Conservation (phyloP, 2,113 vertebrate species). For the Pogonocichla stellata region DNA sequence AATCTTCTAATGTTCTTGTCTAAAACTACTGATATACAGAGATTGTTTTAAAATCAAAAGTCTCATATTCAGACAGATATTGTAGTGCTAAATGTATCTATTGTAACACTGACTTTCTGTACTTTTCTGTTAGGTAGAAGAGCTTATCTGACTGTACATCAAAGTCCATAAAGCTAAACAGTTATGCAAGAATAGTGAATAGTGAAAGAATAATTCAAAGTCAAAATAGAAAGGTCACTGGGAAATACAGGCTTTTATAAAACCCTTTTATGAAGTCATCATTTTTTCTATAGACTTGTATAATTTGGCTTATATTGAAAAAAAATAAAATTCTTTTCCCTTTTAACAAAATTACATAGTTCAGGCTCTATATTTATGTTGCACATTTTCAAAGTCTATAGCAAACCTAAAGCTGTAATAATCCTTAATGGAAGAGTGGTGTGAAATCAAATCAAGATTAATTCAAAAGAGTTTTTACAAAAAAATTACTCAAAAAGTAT, state of each 20-base stretch:
- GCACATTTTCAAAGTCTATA: background rate
- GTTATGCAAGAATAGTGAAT: background rate
- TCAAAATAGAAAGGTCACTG: background rate
- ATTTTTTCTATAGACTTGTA: background rate
- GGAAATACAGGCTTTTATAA: background rate
- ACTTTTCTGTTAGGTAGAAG: background rate
- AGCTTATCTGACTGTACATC: background rate
- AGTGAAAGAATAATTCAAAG: background rate
- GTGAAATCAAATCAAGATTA: background rate
- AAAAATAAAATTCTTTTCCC: background rate
- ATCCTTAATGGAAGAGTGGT: background rate
- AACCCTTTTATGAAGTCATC: background rate
- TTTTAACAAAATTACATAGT: background rate
- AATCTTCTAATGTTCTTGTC: background rate
- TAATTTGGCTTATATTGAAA: background rate
- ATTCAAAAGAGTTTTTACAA: background rate
- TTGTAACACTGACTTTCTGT: background rate
- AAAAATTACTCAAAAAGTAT: background rate
- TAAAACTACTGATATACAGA: background rate
- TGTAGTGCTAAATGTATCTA: background rate
- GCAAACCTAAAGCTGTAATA: background rate
- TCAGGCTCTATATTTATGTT: background rate
- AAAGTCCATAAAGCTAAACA: background rate
- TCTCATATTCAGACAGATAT: background rate
- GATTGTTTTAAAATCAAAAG: background rate